These are phyloP conservation scores for Cryptoprocta ferox DNA, from an alignment of 2,797 vertebrate species.

Conservation along the genomic window DNA sequence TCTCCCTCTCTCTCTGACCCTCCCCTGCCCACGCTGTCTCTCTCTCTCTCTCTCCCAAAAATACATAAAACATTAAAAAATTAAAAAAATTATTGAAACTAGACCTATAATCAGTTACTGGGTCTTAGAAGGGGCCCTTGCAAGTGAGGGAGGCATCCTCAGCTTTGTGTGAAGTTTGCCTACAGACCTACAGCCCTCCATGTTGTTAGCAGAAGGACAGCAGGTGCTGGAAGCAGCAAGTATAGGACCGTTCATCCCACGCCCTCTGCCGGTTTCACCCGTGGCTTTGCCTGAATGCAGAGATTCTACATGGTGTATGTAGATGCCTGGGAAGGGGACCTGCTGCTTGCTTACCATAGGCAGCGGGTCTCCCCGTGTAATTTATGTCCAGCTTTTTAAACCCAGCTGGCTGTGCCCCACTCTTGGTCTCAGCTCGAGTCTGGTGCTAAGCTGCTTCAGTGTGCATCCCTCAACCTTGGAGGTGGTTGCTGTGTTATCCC, in stretches of 20 bases:
- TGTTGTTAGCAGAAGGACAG: neutral
- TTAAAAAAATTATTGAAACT: too few species aligned
- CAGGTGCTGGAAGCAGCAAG: neutral
- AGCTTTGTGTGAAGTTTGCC: too few species aligned
- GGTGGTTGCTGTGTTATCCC: neutral
- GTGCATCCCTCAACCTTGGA: neutral
- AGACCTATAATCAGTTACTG: neutral
- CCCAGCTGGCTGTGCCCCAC: neutral
- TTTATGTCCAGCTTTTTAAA: fast-evolving
- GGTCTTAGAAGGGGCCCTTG: neutral
- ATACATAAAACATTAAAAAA: too few species aligned
- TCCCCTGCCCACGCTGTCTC: too few species aligned
- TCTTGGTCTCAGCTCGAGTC: neutral
- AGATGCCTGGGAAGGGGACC: fast-evolving
- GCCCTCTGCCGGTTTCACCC: fast-evolving
- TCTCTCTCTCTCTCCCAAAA: too few species aligned
- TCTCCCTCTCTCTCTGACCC: too few species aligned
- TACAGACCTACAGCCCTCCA: neutral
- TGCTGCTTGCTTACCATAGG: fast-evolving
- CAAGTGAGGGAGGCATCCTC: neutral
- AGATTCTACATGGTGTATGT: fast-evolving
- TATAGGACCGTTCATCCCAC: fast-evolving
- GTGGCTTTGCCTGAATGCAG: neutral
- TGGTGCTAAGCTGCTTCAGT: neutral
- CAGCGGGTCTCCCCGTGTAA: fast-evolving